Percentiles rank a stretch among this genome's conserved stretches.
Conservation (phyloP, 2,888 invertebrate genomes). For the Chromoteleia sp. region DNA sequence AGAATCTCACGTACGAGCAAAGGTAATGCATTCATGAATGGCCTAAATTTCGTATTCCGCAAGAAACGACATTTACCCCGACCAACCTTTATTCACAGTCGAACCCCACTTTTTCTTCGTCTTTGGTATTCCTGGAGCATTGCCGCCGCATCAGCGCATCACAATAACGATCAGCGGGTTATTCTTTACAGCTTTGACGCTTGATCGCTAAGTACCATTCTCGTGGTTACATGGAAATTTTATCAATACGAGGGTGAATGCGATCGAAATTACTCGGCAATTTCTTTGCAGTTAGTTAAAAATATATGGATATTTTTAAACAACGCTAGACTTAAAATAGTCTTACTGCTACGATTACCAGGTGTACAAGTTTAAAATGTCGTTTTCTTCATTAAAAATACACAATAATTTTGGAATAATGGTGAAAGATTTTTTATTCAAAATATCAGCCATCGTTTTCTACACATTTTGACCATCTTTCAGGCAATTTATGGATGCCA, state of each 20-base stretch:
- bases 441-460: too few species aligned
- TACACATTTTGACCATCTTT: too few species aligned
- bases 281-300: too few species aligned
- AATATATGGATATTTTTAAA: too few species aligned
- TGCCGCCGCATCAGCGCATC: constrained; percentile 46
- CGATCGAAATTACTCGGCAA: too few species aligned
- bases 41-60: constrained; percentile 71
- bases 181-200: constrained; percentile 57
- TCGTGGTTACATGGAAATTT: constrained; percentile 21
- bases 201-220: constrained; percentile 40
- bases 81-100: constrained; percentile 57
- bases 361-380: too few species aligned
- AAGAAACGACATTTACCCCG: constrained; percentile 77
- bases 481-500: too few species aligned
- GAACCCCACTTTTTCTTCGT: constrained; percentile 29
- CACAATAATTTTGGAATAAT: too few species aligned
- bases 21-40: constrained; percentile 81
- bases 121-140: constrained; percentile 58
- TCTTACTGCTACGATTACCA: too few species aligned
- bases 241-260: not conserved
- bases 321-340: too few species aligned
- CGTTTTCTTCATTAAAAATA: too few species aligned
- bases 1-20: constrained; percentile 67
- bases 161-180: constrained; percentile 59
- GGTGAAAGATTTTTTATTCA: too few species aligned